phyloP scores from a whole-genome alignment of 2,888 invertebrate species.

The Notodonta dromedarius region DNA sequence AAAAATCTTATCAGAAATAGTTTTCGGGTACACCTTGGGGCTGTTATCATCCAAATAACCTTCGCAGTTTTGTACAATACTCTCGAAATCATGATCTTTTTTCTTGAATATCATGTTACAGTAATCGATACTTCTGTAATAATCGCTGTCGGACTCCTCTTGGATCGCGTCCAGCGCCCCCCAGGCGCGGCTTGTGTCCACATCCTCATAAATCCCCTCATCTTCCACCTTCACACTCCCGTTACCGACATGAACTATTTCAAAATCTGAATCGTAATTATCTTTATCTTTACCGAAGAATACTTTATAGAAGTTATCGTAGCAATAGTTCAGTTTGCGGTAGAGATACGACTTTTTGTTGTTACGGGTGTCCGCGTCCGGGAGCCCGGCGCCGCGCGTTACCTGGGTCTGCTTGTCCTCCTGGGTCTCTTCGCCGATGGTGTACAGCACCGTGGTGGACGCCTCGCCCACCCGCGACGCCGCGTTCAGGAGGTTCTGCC shows the following conservation, averaged over 20 bases:
- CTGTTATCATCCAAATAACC: conserved; percentile 43
- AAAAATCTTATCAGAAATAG: conserved; percentile 68
- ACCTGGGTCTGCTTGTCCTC: conserved; percentile 91
- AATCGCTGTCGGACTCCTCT: conserved; percentile 79
- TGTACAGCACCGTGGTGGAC: conserved; percentile 95
- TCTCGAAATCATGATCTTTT: conserved; percentile 41
- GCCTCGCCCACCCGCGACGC: conserved; percentile 99
- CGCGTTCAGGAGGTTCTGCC: conserved; percentile 96
- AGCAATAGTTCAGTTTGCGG: conserved; percentile 77
- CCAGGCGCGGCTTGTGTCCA: conserved; percentile 65
- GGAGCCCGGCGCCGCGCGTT: conserved; percentile 38
- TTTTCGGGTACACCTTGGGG: conserved; percentile 66
- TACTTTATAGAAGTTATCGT: conserved; percentile 77
- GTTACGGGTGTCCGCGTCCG: conserved; percentile 22
- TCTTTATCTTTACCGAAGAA: conserved; percentile 69
- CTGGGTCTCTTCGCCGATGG: conserved; percentile 96
- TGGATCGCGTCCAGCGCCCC: conserved; percentile 71
- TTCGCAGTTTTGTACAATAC: conserved; percentile 61
- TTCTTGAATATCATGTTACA: conserved; percentile 58
- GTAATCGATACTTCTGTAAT: conserved; percentile 76
- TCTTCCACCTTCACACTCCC: conserved; percentile 46
- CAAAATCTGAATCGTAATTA: conserved; percentile 31
- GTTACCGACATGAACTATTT: conserved; percentile 27
- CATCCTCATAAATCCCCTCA: conserved; percentile 71
- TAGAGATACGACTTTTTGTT: conserved; percentile 71